These are phyloP conservation scores for Masticophis lateralis DNA, from an alignment of 2,797 vertebrate genomes.

Conservation along the genomic window DNA sequence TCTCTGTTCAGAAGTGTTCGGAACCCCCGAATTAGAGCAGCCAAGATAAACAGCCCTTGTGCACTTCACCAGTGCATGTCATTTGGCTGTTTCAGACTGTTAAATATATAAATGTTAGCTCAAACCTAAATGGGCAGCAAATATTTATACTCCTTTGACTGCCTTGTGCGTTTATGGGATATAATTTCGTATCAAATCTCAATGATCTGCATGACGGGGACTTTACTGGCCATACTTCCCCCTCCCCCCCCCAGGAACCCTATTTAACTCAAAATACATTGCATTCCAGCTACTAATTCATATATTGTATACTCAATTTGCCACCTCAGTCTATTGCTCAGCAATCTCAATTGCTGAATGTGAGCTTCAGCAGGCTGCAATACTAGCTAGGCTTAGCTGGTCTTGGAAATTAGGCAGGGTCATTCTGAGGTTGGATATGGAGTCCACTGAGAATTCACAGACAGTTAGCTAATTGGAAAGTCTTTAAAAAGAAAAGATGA, in stretches of 20 bases:
- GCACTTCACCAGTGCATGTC: neutral
- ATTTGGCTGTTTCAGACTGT: neutral
- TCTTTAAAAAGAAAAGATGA: neutral
- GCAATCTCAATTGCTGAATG: too few species aligned
- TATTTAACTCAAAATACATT: neutral
- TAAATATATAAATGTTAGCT: neutral
- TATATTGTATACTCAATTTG: too few species aligned
- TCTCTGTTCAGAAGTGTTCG: neutral
- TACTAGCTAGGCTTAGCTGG: neutral
- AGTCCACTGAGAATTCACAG: neutral
- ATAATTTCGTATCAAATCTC: neutral
- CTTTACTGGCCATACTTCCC: neutral
- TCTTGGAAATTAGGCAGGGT: neutral
- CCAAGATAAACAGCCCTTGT: conserved; percentile 11
- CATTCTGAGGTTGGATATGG: neutral
- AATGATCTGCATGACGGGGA: neutral
- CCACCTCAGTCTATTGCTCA: too few species aligned
- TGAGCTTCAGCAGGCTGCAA: neutral
- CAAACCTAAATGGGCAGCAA: neutral
- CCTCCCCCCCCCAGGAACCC: too few species aligned
- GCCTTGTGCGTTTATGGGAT: too few species aligned
- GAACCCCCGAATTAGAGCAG: neutral
- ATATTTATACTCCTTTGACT: neutral
- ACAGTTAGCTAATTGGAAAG: neutral
- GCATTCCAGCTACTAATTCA: neutral